These are phyloP conservation scores for Callithrix jacchus DNA, from an alignment of 2,113 vertebrate species.

Conservation along the genomic window DNA sequence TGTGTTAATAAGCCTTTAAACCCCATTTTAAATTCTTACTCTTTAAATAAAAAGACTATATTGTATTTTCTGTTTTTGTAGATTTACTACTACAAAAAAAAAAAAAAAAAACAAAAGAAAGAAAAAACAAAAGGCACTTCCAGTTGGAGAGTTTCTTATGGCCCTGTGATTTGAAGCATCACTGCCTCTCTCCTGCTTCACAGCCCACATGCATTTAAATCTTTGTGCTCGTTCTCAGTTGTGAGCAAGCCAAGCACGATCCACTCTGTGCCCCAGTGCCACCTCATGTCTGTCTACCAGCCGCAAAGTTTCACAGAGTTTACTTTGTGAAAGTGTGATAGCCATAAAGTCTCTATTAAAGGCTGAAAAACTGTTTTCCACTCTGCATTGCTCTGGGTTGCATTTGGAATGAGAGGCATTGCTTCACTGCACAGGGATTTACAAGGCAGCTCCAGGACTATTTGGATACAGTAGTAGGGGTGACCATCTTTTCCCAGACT, in stretches of 20 bases:
- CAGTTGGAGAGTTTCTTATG: neutral
- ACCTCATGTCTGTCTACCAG: neutral
- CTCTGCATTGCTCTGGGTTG: neutral
- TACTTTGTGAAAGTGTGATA: conserved; percentile 59
- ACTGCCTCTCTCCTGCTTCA: neutral
- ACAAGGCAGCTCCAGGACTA: neutral
- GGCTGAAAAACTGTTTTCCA: conserved; percentile 47
- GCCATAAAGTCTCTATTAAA: conserved; percentile 41
- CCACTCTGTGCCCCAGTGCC: neutral
- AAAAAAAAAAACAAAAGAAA: neutral
- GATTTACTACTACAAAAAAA: neutral
- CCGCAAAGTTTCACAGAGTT: neutral
- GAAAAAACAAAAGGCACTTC: neutral
- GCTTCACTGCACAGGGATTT: neutral
- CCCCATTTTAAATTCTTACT: neutral
- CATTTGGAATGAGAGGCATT: conserved; percentile 8
- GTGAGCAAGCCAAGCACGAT: neutral
- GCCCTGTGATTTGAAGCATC: neutral
- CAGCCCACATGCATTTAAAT: neutral
- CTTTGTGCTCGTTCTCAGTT: neutral
- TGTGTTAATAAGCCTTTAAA: neutral
- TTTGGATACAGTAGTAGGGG: neutral
- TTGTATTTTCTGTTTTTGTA: neutral
- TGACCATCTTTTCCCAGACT: conserved; percentile 35
- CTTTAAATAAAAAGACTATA: neutral